These are phyloP conservation scores for Amazona ochrocephala DNA, from an alignment of 2,797 vertebrate species.

Conservation along the genomic window DNA sequence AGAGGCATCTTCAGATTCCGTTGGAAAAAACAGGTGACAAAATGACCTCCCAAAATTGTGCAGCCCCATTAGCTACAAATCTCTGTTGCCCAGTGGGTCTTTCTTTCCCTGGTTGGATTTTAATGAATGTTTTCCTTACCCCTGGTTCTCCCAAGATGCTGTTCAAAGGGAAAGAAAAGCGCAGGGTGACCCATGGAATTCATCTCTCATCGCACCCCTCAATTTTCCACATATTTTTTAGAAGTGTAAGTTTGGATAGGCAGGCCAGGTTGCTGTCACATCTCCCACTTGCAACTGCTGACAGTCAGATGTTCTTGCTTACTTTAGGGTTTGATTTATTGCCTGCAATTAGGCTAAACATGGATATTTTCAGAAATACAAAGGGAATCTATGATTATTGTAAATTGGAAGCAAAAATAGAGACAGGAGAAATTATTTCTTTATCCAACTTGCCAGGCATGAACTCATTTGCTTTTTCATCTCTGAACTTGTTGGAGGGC, in stretches of 20 bases:
- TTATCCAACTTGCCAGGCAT: background rate
- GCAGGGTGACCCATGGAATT: slow-evolving; percentile 18
- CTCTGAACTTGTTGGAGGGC: background rate
- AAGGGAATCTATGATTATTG: slow-evolving; percentile 33
- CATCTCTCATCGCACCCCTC: slow-evolving; percentile 12
- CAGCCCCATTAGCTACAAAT: background rate
- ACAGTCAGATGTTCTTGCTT: slow-evolving; percentile 47
- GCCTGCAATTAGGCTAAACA: slow-evolving; percentile 36
- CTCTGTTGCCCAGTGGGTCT: background rate
- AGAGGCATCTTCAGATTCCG: background rate
- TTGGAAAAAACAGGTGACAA: background rate
- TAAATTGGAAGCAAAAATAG: slow-evolving; percentile 31
- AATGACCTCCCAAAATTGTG: background rate
- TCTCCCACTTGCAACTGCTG: background rate
- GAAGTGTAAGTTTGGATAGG: background rate
- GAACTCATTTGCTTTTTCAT: background rate
- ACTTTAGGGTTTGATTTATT: slow-evolving; percentile 45
- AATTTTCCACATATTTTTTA: background rate
- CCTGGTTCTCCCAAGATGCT: background rate
- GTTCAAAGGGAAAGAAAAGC: slow-evolving; percentile 25
- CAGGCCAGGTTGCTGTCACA: background rate
- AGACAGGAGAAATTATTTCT: background rate
- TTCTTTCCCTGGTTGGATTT: background rate
- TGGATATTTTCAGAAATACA: slow-evolving; percentile 15
- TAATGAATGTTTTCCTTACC: slow-evolving; percentile 11